A percentile compares a stretch with the other conserved stretches of the same genome.
Evolutionary conservation across 2,113 vertebrate genomes (phyloP).

Genomic region (Strigops habroptila): DNA sequence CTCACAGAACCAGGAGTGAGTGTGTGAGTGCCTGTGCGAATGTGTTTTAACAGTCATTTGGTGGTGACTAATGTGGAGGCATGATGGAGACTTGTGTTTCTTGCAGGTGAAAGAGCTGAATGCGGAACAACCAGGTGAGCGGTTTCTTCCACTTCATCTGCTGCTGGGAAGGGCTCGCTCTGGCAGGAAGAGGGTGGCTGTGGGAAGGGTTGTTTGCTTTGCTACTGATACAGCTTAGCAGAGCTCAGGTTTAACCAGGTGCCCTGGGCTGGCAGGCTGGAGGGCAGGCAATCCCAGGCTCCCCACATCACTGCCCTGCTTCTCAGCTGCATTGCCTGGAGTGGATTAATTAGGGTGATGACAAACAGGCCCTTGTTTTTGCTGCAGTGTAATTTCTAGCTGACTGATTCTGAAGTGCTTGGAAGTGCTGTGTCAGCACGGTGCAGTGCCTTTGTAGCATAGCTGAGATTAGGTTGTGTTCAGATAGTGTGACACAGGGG

Average conservation of each 20-base stretch:
- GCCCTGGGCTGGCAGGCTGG: neutral
- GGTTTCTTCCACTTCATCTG: neutral
- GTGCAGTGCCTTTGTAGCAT: neutral
- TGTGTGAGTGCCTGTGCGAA: neutral
- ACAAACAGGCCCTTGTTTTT: neutral
- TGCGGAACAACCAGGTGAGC: conserved; percentile 97
- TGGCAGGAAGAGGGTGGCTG: neutral
- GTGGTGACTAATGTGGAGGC: neutral
- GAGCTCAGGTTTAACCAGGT: neutral
- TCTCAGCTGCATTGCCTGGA: neutral
- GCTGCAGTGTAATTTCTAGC: neutral
- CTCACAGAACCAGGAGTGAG: neutral
- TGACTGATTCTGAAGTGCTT: neutral
- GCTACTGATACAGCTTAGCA: neutral
- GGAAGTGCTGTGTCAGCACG: neutral
- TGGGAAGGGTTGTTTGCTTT: neutral
- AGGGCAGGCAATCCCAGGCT: neutral
- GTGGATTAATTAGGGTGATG: neutral
- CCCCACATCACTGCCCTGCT: neutral
- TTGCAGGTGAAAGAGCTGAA: conserved; percentile 91
- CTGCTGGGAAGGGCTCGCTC: neutral
- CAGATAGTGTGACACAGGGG: neutral
- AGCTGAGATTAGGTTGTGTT: neutral
- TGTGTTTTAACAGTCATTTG: neutral
- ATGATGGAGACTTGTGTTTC: conserved; percentile 2